phyloP scores from a whole-genome alignment of 2,797 vertebrate genomes.

The Leucoraja ocellata region DNA sequence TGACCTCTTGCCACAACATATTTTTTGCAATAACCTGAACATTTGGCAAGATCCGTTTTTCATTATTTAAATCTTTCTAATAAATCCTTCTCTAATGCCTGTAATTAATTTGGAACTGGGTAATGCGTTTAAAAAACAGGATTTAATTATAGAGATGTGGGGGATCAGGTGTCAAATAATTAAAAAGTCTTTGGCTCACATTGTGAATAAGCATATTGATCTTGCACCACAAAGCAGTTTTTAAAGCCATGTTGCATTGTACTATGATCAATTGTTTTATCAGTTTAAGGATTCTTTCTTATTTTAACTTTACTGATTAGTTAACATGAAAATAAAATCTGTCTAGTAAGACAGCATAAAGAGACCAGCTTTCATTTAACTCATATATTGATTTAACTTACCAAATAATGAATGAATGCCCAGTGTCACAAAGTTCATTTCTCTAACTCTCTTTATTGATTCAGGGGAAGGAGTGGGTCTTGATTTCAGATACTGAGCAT shows the following conservation, averaged over 20 bases:
- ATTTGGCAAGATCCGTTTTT: neutral
- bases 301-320: neutral
- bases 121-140: neutral
- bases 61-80: neutral
- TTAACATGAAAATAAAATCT: too few species aligned
- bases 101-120: neutral
- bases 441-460: conserved; percentile 84
- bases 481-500: conserved; percentile 85
- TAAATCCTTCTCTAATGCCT: neutral
- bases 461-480: conserved; percentile 75
- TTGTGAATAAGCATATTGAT: neutral
- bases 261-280: neutral
- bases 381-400: conserved; percentile 53
- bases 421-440: conserved; percentile 63
- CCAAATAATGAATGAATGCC: conserved; percentile 83
- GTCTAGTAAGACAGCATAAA: neutral
- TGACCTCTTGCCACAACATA: neutral
- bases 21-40: neutral
- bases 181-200: neutral
- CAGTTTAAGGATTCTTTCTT: neutral
- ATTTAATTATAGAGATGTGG: neutral
- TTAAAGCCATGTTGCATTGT: neutral
- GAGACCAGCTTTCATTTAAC: neutral
- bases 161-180: neutral
- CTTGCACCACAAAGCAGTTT: neutral